Conservation (phyloP, 2,113 vertebrate genomes). For the Philantomba maxwellii region DNA sequence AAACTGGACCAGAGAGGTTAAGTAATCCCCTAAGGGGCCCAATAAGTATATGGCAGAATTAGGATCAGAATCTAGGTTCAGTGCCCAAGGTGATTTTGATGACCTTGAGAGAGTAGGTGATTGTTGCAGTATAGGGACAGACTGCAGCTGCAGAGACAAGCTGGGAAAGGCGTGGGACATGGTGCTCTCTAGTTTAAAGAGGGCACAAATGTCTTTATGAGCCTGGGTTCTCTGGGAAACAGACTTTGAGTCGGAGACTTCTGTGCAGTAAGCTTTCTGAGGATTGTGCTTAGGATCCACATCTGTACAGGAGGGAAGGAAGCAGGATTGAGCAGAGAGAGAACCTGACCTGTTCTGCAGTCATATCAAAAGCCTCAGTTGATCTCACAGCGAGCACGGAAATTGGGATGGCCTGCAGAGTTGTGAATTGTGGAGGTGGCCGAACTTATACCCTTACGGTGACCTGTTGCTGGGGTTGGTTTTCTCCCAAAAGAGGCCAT, state of each 20-base stretch:
- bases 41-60: background rate
- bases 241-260: background rate
- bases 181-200: background rate
- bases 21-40: background rate
- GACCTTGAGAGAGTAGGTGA: background rate
- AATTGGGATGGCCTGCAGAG: no score
- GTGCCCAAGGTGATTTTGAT: background rate
- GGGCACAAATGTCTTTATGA: background rate
- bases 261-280: background rate
- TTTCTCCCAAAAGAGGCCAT: background rate
- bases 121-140: background rate
- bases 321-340: background rate
- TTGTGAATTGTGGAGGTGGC: background rate
- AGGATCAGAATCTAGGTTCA: background rate
- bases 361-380: background rate
- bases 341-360: background rate
- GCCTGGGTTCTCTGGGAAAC: background rate
- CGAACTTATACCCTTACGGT: background rate
- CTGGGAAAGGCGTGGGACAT: background rate
- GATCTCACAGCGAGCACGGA: background rate
- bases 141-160: background rate
- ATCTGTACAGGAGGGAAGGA: background rate
- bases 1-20: background rate
- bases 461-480: background rate
- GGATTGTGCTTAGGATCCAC: background rate